Base-by-base conservation (phyloP, 2,888 invertebrate genomes). In the Sepioteuthis lessoniana region DNA sequence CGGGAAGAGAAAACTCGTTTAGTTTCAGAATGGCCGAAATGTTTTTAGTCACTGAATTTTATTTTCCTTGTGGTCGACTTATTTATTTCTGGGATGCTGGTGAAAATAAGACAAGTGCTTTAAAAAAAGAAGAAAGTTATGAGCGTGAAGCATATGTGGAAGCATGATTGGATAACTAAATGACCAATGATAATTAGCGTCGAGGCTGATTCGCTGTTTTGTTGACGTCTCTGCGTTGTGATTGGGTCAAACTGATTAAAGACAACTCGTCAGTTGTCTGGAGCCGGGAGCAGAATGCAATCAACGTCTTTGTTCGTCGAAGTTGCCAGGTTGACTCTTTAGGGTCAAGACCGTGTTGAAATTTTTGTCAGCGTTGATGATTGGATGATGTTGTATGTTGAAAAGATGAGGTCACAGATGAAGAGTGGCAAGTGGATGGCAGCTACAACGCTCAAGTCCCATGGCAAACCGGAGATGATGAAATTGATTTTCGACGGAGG, bases 381-480 rank as follows among this genome's bases (percentile, higher is more conserved):
- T 55, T 55, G 55, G 55, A 55, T 55, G 55, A 55, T 55, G 25
- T 55, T 25, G 55, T 55, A 4, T 25, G 55, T 55, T 55, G 55
- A 50, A 50, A 16, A 50, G 50, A 50, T 50, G 50, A 55, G 55
- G 55, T 55, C 25, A 55, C 25, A 76, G 76, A 76, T 76, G 76
- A 35, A 35, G n/a, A 76, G 76, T n/a, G 16, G 35, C 0, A n/a
- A 35, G n/a, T 16, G n/a, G n/a, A 76, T 76, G 76, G n/a, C 76
- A 76, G n/a, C 35, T 76, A n/a, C 19, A n/a, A 76, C 35, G n/a
- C n/a, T 76, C 5, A 76, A 76, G 76, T 76, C 76, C n/a, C 16
- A n/a, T n/a, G 76, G 76, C 76, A n/a, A 76, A 76, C n/a, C n/a
- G 19, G 76, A 76, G 76, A 76, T 76, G 76, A 76, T 76, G 76